Evolutionary conservation across 1,140 invertebrate genomes (phyloP).

Genomic region (Tetragnatha versicolor): DNA sequence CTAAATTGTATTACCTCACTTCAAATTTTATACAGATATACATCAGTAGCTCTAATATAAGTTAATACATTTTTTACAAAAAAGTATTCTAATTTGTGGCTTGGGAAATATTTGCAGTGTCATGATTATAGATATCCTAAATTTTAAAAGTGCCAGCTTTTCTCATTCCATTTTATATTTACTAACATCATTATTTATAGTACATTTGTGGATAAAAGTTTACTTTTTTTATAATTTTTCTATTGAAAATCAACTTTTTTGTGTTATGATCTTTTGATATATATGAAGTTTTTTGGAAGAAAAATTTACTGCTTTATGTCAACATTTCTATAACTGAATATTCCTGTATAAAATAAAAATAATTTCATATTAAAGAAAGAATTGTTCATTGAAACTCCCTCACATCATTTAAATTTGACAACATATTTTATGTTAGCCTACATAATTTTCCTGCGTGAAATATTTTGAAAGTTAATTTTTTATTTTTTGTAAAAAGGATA

Average conservation of each 20-base stretch:
- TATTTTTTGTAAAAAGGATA: too few relatives aligned
- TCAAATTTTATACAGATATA: neutral
- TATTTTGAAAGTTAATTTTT: too few relatives aligned
- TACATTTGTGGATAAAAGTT: conserved; percentile 11
- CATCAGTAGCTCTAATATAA: neutral
- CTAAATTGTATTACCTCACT: neutral
- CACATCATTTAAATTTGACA: too few relatives aligned
- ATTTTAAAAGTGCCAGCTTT: neutral
- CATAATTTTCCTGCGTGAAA: too few relatives aligned
- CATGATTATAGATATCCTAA: neutral
- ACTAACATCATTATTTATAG: neutral
- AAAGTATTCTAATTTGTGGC: neutral
- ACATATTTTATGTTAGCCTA: too few relatives aligned
- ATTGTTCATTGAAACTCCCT: too few relatives aligned
- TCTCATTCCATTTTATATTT: conserved; percentile 22
- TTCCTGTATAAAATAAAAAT: conserved; percentile 22
- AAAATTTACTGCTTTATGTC: conserved; percentile 22
- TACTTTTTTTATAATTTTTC: conserved; percentile 6
- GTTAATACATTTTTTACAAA: conserved; percentile 8
- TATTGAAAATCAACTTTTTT: neutral
- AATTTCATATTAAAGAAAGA: too few relatives aligned
- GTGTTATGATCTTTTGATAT: conserved; percentile 30
- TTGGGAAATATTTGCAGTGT: too few relatives aligned
- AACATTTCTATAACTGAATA: conserved; percentile 19
- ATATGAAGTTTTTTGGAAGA: conserved; percentile 16